Base-by-base conservation (phyloP, 1,140 invertebrate genomes). In the Liolophura sinensis region DNA sequence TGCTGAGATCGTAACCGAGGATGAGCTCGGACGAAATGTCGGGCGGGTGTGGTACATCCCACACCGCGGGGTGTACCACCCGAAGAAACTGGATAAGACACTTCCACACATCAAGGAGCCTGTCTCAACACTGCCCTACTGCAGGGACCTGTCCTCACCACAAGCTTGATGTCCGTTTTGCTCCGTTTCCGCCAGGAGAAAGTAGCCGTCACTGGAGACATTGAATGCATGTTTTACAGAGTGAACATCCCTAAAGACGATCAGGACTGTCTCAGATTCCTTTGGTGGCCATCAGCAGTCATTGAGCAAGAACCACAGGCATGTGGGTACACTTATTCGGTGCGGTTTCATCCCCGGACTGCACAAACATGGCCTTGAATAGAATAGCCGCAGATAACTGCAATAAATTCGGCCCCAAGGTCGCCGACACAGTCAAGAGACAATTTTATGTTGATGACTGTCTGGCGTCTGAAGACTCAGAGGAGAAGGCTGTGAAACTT, bases 21-120 rank as follows among this genome's bases (percentile, higher is more conserved):
- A n/a, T 1, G 46, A 58, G 14, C 18, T 62, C 6, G 22, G 48
- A 52, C 24, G 59, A 51, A 57, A 68, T 55, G 62, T 65, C 31
- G 64, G 67, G 22, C 18, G 57, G 16, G 65, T 67, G 9, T 74
- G 68, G 71, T 71, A 71, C 51, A 62, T 75, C 20, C 69, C 71
- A 0, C 69, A 75, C 40, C 66, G 71, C 57, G 71, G 65, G 0
- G 51, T 75, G n/a, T n/a, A n/a, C n/a, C n/a, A n/a, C n/a, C n/a
- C n/a, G n/a, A n/a, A n/a, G n/a, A n/a, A n/a, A n/a, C 27, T 71
- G 75, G 73, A 0, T 74, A 73, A 57, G 71, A 74, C 52, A 71
- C 69, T 59, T 50, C 64, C 48, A 69, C 73, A 9, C 70, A 22
- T 24, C 20, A 60, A 25, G 65, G 69, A n/a, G 27, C n/a, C 16